Base-by-base conservation (phyloP, 1,140 invertebrate species). In the Sycobia sp. region DNA sequence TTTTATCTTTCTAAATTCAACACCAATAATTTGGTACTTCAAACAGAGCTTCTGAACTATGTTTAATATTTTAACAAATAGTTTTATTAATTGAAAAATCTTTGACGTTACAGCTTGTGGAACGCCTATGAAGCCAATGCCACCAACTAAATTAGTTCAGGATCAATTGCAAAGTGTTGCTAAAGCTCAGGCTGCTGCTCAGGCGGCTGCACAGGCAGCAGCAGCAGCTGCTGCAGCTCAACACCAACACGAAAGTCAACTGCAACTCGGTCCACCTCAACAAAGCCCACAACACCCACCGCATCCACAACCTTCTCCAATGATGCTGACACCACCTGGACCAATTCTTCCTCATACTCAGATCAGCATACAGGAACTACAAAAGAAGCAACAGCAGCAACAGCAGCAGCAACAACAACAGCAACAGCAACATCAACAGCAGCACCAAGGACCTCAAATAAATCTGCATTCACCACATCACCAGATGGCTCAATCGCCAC, bases 51-150 rank as follows among this genome's bases (percentile, higher is more conserved):
- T 80, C 69, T 69, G 71, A 68, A 76, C 75, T 78, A 76, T 68
- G 63, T 55, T 20, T 20, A 16, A 27, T 47, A n/a, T 39, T n/a
- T n/a, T n/a, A n/a, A n/a, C n/a, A n/a, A n/a, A n/a, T n/a, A n/a
- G n/a, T n/a, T n/a, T 7, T n/a, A 3, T 8, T 38, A 29, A 39
- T 34, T 32, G 27, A 51, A 65, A 14, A 59, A 22, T n/a, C 5
- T 3, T 68, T 64, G 51, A 57, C 65, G 70, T 82, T 82, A 32
- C 81, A 89, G 87, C 88, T 62, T 89, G 89, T 75, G 85, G 88
- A 63, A 87, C 88, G 13, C 87, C 88, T 4, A 83, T 91, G 82
- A 87, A 89, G 72, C 89, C 90, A 11, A 89, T 91, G 86, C 86
- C 89, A 56, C 89, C 90, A 34, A 90, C 89, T 27, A 92, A 92